phyloP scores from a whole-genome alignment of 2,113 vertebrate genomes.

The Galbula dea region DNA sequence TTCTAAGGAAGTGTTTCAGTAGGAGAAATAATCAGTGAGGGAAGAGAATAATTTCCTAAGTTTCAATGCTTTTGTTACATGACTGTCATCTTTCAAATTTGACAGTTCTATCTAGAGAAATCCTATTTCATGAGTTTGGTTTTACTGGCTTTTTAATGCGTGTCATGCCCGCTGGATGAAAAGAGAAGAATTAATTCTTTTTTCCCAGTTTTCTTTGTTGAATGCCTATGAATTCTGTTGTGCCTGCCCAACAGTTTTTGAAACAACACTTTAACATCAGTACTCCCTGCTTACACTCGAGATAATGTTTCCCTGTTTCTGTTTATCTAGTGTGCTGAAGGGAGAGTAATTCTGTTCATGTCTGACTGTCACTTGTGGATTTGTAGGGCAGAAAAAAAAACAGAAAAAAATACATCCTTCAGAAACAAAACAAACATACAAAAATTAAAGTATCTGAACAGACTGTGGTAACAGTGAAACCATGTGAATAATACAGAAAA shows the following conservation, averaged over 20 bases:
- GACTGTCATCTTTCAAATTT: constrained; percentile 40
- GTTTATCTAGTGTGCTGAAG: neutral
- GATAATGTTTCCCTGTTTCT: neutral
- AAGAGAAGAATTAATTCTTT: neutral
- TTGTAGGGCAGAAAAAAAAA: neutral
- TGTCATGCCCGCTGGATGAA: neutral
- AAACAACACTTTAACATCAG: neutral
- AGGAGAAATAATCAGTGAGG: neutral
- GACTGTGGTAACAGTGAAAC: neutral
- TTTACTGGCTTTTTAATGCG: neutral
- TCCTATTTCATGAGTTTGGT: constrained; percentile 6
- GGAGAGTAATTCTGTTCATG: neutral
- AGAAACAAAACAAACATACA: neutral
- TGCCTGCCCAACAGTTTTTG: neutral
- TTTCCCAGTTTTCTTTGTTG: neutral
- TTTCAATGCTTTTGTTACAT: neutral
- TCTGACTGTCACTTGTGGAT: neutral
- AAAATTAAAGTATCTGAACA: neutral
- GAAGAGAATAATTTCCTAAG: constrained; percentile 31
- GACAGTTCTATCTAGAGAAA: constrained; percentile 58
- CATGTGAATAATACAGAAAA: neutral
- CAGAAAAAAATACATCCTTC: neutral
- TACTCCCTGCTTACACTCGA: neutral
- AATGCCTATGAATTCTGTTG: neutral
- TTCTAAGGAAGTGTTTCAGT: neutral